Evolutionary conservation across 2,888 invertebrate genomes (phyloP), one percentile per base, ranked within the genome.

Genomic region (Thumatha senex): DNA sequence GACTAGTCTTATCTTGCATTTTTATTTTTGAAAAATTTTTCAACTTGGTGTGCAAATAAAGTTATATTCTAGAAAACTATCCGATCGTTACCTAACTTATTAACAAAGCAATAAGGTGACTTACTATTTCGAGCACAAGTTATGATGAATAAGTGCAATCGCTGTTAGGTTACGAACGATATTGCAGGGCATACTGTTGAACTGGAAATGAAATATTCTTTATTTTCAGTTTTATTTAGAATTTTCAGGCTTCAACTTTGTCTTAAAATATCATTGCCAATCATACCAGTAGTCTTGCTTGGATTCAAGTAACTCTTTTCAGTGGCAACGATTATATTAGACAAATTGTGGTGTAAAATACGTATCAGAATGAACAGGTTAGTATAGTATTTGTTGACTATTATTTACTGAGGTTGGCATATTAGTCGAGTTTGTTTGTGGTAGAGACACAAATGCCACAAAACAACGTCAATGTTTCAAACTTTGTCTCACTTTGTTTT

Each of bases 241-340:
- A 14, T 42, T 42, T 14, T 15, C n/a, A 0, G 0, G 2, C 8
- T 41, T 13, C 30, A 41, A 18, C 8, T 43, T 33, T 43, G 8
- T 2, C 18, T 15, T 5, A 11, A 15, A n/a, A 15, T 42, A 15
- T 33, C 33, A 42, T 42, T n/a, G n/a, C n/a, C n/a, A n/a, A n/a
- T n/a, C n/a, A n/a, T n/a, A n/a, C 12, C 12, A 18, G 15, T n/a
- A 7, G 15, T n/a, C 15, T 18, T 18, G 15, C 18, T 18, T 39
- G 7, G n/a, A 18, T 39, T 18, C n/a, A 43, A 43, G n/a, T 9
- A 48, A 55, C 58, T 41, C 24, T 52, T 12, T 44, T 44, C 24
- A 58, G 3, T 24, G 29, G 39, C n/a, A 31, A 5, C 1, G 8
- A 31, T 31, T 31, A 31, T 5, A 31, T 8, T 7, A 8, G 7